Evolutionary conservation across 2,888 invertebrate genomes (phyloP), one percentile per base, ranked within the genome.

Genomic region (Punctoribates punctum): DNA sequence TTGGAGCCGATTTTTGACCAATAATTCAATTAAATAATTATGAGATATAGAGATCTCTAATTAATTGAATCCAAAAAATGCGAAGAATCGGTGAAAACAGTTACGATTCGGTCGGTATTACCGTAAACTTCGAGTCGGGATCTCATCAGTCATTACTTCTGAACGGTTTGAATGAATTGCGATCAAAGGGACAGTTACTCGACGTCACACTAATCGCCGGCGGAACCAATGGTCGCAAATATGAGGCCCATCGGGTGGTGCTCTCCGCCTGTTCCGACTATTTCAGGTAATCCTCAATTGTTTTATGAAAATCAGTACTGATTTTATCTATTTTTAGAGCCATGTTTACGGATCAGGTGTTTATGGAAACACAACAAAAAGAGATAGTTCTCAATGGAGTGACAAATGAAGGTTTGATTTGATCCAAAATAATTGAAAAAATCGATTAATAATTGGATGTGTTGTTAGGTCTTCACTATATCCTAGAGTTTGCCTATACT

Each of bases 261-360:
- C 83, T 90, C 77, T 89, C 90, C 3, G 88, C 90, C 38, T 89
- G 89, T 81, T 90, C 90, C 81, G 90, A 90, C 81, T 91, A 90
- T 81, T 91, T 91, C 83, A 86, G 89, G 79, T 90, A n/a, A n/a
- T n/a, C n/a, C n/a, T n/a, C n/a, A n/a, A 90, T 73, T 90, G 90
- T 90, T 91, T 91, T 81, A 89, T 89, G 0, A 89, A 20, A 5
- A 54, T 9, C 13, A n/a, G n/a, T n/a, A n/a, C 9, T n/a, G 20
- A 54, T 20, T 23, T 13, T 54, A n/a, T 13, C 9, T n/a, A 20
- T 54, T 20, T n/a, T 54, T 54, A 54, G 54, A 54, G 54, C 54
- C 20, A 54, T 54, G 54, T 54, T 54, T 54, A 54, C 54, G n/a
- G 54, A 54, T 54, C 54, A n/a, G n/a, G 54, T 54, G 6, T 54